Percentiles rank a stretch among this genome's conserved stretches.
Evolutionary conservation across 2,797 vertebrate species (phyloP).

Genomic region (Anabas testudineus): DNA sequence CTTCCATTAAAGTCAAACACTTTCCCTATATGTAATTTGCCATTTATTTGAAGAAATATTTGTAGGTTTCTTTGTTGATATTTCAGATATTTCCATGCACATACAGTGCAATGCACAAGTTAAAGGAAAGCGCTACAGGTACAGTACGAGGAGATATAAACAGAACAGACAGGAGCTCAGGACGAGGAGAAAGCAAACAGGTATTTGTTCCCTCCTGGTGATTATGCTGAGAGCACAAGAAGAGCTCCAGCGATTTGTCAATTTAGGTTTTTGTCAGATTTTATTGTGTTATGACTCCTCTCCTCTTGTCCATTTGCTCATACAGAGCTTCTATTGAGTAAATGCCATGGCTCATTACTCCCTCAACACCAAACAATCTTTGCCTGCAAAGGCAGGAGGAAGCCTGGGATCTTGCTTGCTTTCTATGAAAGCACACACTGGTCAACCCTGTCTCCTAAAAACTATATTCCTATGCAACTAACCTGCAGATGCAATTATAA

Average conservation of each 20-base stretch:
- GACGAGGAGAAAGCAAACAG: conserved; percentile 28
- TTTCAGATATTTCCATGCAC: neutral
- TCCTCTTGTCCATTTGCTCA: conserved; percentile 77
- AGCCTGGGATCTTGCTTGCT: conserved; percentile 39
- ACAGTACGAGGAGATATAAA: conserved; percentile 5
- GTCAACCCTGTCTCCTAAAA: neutral
- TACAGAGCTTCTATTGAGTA: conserved; percentile 74
- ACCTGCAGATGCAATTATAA: no score
- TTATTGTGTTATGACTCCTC: conserved; percentile 72
- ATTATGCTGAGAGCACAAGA: conserved; percentile 50
- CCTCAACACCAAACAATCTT: conserved; percentile 50
- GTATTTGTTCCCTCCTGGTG: conserved; percentile 55
- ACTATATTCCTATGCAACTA: no score
- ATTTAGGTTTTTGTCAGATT: conserved; percentile 73
- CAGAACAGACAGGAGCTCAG: conserved; percentile 22
- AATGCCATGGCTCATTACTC: conserved; percentile 73
- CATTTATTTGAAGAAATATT: conserved; percentile 24
- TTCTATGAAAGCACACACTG: conserved; percentile 22
- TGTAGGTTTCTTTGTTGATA: neutral
- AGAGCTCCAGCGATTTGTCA: conserved; percentile 59
- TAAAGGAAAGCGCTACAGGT: conserved; percentile 10
- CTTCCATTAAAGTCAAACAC: conserved; percentile 29
- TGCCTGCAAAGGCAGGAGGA: conserved; percentile 41
- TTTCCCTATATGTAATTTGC: conserved; percentile 11
- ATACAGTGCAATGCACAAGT: neutral